A percentile compares a stretch with the other conserved stretches of the same genome.
Conservation (phyloP, 1,140 invertebrate genomes). For the Akabosia matsudoensis region DNA sequence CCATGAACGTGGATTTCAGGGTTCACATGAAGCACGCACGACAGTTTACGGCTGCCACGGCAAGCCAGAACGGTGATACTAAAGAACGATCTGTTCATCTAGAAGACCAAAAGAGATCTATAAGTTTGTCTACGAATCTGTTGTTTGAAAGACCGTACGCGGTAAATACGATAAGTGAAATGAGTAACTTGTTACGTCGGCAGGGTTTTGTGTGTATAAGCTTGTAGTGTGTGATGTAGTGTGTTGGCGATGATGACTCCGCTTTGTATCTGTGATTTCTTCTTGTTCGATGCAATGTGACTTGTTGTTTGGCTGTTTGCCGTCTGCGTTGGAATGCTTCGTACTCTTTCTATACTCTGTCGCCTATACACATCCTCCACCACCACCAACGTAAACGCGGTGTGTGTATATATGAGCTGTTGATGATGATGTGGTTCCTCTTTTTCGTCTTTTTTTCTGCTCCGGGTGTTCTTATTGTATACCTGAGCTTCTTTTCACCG, state of each 20-base stretch:
- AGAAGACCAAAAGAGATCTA: constrained; percentile 18
- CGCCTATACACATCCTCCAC: background rate
- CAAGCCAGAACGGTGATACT: background rate
- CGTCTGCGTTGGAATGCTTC: background rate
- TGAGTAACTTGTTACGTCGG: constrained; percentile 3
- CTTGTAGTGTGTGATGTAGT: background rate
- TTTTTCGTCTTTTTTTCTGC: background rate
- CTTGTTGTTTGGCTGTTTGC: constrained; percentile 10
- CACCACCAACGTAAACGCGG: background rate
- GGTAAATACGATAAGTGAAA: background rate
- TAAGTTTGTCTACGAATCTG: background rate
- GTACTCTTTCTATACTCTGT: background rate
- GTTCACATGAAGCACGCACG: background rate
- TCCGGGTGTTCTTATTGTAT: constrained; percentile 5
- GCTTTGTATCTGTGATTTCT: background rate
- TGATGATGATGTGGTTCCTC: constrained; percentile 19
- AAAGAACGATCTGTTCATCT: background rate
- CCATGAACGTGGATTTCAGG: background rate
- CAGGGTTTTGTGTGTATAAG: background rate
- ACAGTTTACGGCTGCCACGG: background rate
- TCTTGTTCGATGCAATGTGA: background rate
- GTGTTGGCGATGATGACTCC: constrained; percentile 9
- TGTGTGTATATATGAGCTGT: constrained; percentile 13
- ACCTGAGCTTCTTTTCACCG: background rate
- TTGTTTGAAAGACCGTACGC: background rate